Evolutionary conservation across 2,113 vertebrate species (phyloP).

Genomic region (Malaclemys terrapin): DNA sequence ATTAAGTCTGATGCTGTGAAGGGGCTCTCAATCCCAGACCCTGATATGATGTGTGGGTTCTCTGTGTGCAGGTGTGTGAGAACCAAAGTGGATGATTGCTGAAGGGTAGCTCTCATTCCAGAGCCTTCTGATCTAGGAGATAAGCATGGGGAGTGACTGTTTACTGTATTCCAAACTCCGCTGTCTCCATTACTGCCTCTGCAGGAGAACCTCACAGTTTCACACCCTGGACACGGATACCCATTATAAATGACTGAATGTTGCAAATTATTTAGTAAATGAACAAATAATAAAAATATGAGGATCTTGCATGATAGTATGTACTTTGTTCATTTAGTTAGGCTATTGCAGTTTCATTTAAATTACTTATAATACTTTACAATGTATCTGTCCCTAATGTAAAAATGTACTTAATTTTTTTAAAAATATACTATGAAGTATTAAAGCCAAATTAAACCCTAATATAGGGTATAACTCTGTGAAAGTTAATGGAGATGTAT

Average conservation of each 20-base stretch:
- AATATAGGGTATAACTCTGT: neutral
- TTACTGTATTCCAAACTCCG: neutral
- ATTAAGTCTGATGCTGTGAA: neutral
- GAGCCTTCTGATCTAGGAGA: conserved; percentile 1
- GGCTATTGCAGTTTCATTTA: conserved; percentile 29
- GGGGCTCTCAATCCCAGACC: neutral
- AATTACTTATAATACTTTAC: conserved; percentile 39
- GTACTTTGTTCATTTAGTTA: conserved; percentile 9
- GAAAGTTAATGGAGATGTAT: conserved; percentile 33
- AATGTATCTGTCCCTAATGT: neutral
- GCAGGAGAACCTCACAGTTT: neutral
- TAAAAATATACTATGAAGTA: neutral
- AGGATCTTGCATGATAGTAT: neutral
- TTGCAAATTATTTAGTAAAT: conserved; percentile 36
- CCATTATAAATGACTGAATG: conserved; percentile 33
- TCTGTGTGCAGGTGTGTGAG: neutral
- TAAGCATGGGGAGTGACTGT: neutral
- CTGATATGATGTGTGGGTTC: neutral
- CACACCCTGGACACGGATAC: neutral
- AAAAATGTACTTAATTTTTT: neutral
- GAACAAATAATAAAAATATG: conserved; percentile 27
- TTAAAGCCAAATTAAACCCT: conserved; percentile 38
- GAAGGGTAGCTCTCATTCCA: conserved; percentile 4
- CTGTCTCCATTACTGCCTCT: neutral
- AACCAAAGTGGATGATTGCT: neutral